These are phyloP conservation scores for Embiotoca jacksoni DNA, from an alignment of 2,113 vertebrate genomes.

Conservation along the genomic window DNA sequence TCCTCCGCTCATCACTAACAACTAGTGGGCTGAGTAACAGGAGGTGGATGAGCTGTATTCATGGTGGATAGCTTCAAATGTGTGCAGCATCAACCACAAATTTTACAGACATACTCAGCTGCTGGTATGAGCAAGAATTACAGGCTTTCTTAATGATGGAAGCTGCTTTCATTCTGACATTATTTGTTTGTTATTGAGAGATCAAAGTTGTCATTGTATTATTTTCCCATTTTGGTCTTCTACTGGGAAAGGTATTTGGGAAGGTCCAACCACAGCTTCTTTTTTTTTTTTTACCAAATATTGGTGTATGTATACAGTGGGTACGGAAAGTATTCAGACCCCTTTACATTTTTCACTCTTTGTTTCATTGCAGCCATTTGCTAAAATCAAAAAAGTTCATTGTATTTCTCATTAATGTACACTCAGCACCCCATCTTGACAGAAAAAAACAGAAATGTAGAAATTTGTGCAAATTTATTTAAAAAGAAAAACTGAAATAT, in stretches of 20 bases:
- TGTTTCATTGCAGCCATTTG: no score
- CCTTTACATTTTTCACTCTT: no score
- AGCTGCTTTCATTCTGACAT: constrained; percentile 5
- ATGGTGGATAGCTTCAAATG: background rate
- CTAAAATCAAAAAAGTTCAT: no score
- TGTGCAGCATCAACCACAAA: constrained; percentile 4
- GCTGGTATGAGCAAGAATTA: constrained; percentile 32
- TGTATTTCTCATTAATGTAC: no score
- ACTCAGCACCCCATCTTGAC: no score
- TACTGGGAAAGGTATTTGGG: background rate
- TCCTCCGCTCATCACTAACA: background rate
- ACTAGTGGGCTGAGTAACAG: background rate
- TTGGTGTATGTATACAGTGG: no score
- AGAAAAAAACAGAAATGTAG: no score
- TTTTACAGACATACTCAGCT: constrained; percentile 6
- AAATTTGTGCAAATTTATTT: no score
- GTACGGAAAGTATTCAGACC: no score
- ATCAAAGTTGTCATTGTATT: constrained; percentile 14
- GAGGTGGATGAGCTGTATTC: background rate
- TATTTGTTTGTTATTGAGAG: constrained; percentile 17
- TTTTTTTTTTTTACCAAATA: no score
- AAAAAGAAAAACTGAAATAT: no score
- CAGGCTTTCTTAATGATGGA: constrained; percentile 26
- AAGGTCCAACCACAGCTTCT: no score
- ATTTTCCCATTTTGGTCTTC: background rate